phyloP scores from a whole-genome alignment of 1,140 invertebrate species.

The Meloidogyne floridensis region DNA sequence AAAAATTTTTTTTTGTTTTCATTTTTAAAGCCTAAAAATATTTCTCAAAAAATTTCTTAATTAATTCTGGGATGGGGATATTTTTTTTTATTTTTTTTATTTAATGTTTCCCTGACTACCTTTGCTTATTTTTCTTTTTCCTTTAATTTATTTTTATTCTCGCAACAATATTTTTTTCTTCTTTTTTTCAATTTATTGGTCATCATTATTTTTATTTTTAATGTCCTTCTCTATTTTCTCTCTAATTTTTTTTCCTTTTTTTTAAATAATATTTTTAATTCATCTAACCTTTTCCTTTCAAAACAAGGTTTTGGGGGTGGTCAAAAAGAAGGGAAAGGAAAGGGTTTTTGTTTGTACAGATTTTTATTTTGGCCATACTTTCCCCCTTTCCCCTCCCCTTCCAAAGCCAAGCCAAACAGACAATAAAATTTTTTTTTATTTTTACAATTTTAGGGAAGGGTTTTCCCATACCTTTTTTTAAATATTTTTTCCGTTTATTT shows the following conservation, averaged over 20 bases:
- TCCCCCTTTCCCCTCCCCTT: no score
- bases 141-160: not conserved
- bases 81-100: not conserved
- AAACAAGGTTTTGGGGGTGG: not conserved
- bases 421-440: not conserved
- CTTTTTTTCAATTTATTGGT: not conserved
- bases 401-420: not conserved
- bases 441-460: no score
- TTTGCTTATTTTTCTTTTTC: not conserved
- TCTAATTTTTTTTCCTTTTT: not conserved
- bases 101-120: conserved; percentile 5
- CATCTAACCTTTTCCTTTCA: not conserved
- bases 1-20: no score
- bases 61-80: not conserved
- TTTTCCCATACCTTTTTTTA: not conserved
- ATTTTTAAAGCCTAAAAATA: no score
- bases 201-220: not conserved
- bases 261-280: not conserved
- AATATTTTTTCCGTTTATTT: not conserved
- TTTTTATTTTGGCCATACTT: not conserved
- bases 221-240: not conserved
- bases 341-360: not conserved
- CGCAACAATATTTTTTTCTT: not conserved
- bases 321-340: not conserved
- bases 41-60: not conserved